Evolutionary conservation across 2,113 vertebrate genomes (phyloP).

Genomic region (Onychostruthus taczanowskii): DNA sequence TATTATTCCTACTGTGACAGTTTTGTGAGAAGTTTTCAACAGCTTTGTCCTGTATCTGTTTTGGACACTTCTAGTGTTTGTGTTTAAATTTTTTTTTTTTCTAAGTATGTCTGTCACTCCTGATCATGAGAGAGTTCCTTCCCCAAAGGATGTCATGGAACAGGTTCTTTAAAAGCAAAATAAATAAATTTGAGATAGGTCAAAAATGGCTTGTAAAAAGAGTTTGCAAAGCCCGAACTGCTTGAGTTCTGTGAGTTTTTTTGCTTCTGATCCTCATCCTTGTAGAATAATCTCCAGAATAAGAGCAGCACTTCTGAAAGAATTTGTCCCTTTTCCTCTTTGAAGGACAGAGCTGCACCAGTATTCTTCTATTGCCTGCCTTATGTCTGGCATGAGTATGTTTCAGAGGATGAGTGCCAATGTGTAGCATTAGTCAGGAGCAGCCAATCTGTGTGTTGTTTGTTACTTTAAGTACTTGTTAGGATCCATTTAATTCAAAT

Average conservation of each 20-base stretch:
- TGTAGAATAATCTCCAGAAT: background rate
- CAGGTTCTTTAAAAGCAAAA: background rate
- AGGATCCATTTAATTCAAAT: background rate
- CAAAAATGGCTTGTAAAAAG: background rate
- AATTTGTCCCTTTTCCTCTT: background rate
- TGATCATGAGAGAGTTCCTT: background rate
- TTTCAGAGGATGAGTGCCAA: background rate
- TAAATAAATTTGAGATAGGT: background rate
- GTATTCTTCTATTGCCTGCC: background rate
- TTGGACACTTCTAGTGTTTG: background rate
- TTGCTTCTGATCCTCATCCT: background rate
- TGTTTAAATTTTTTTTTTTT: background rate
- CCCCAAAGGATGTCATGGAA: background rate
- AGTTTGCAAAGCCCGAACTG: background rate
- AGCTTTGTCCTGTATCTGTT: background rate
- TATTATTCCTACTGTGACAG: background rate
- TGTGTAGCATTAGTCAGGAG: background rate
- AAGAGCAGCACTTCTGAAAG: background rate
- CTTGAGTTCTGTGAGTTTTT: background rate
- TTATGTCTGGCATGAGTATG: background rate
- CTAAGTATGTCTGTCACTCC: background rate
- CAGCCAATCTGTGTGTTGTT: background rate
- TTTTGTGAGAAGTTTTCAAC: background rate
- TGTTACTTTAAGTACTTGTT: background rate
- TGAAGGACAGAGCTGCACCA: background rate